Evolutionary conservation across 2,888 invertebrate species (phyloP), one percentile per base, ranked within the genome.

Genomic region (Noctua janthina): DNA sequence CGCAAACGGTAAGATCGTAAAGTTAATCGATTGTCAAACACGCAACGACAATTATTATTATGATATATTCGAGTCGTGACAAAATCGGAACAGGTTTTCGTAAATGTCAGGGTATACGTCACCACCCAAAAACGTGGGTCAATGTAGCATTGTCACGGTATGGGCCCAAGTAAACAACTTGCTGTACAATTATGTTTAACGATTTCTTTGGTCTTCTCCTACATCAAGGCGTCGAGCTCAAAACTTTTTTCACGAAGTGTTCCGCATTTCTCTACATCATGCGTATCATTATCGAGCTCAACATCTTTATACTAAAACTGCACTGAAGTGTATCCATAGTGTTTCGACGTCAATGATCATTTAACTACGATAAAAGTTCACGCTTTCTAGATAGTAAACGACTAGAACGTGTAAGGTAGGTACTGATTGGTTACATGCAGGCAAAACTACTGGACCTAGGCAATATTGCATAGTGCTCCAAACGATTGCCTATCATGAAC

Each of bases 101-200:
- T 70, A 81, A 85, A 87, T 87, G 83, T 85, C 84, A 84, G 43
- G 15, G 29, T 74, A 77, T 87, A 76, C 71, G 79, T 85, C 87
- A 85, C 67, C 69, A 15, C 8, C 13, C 43, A 23, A 20, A 39
- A 35, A 68, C 46, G n/a, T 46, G 39, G 68, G 56, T 77, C 68
- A 74, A 59, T 81, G 77, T 68, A 64, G 76, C 67, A 35, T 66
- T 81, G 71, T 77, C 74, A 75, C 46, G 68, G 35, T 62, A 76
- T 23, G 66, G 39, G 29, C 74, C 23, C 35, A 35, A 69, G 49
- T 17, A 17, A 71, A 81, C 43, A 72, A 39, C 64, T 54, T 70
- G 56, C n/a, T 62, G 54, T 51, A 62, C 17, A 39, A 35, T 64
- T 62, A 49, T n/a, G 35, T 15, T 59, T 59, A 59, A 13, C 59